These are phyloP conservation scores for Tridacna crocea DNA, from an alignment of 2,888 invertebrate species.

Conservation along the genomic window DNA sequence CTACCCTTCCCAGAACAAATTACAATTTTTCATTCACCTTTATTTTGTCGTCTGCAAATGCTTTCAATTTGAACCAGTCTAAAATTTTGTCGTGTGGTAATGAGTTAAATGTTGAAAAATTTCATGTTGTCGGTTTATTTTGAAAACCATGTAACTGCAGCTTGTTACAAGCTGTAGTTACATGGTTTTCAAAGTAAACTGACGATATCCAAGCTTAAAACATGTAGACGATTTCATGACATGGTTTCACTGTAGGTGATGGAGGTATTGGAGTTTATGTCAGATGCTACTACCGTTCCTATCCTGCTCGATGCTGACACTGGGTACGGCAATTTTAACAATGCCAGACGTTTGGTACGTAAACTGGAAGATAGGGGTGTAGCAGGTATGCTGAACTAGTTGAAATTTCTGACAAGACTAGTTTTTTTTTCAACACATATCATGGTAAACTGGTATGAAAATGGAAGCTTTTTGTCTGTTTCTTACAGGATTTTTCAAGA, in stretches of 20 bases:
- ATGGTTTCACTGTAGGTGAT: conserved; percentile 72
- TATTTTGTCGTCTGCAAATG: too few relatives aligned
- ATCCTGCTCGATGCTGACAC: conserved; percentile 85
- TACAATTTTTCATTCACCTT: too few relatives aligned
- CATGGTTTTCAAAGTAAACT: too few relatives aligned
- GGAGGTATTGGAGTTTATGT: conserved; percentile 85
- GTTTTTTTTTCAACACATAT: neutral
- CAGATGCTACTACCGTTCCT: conserved; percentile 84
- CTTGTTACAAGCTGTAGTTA: too few relatives aligned
- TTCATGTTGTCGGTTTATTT: too few relatives aligned
- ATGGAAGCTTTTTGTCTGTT: neutral
- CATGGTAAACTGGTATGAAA: neutral
- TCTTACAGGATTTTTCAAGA: neutral
- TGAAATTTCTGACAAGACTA: neutral
- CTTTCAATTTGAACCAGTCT: too few relatives aligned
- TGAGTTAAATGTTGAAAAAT: too few relatives aligned
- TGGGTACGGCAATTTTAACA: conserved; percentile 85
- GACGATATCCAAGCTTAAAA: too few relatives aligned
- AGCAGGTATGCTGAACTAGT: conserved; percentile 78
- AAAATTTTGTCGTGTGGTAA: too few relatives aligned
- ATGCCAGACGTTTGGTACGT: conserved; percentile 84
- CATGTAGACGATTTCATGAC: too few relatives aligned
- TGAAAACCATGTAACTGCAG: too few relatives aligned
- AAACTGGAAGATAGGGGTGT: conserved; percentile 84
- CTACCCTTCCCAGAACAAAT: too few relatives aligned